Evolutionary conservation across 2,797 vertebrate species (phyloP).

Genomic region (Fistularia commersonii): DNA sequence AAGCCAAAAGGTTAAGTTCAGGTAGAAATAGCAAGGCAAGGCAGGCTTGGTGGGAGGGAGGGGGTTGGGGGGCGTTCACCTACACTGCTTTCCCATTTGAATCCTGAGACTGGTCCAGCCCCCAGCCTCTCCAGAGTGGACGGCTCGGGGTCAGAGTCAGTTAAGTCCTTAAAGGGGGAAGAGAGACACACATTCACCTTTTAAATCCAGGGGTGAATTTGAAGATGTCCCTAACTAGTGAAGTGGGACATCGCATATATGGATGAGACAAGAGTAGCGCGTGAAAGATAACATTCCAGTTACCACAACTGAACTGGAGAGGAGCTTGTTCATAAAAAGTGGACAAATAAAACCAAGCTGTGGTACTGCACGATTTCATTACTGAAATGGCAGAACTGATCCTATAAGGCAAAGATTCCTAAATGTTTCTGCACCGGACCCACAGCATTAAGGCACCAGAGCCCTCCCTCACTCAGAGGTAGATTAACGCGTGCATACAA

Average conservation of each 20-base stretch:
- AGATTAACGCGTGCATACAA: too few species aligned
- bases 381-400: too few species aligned
- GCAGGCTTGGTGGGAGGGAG: conserved; percentile 41
- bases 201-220: conserved; percentile 32
- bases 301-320: too few species aligned
- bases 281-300: not conserved
- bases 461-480: too few species aligned
- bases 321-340: too few species aligned
- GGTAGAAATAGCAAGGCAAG: conserved; percentile 59
- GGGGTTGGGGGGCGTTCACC: conserved; percentile 56
- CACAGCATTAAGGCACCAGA: too few species aligned
- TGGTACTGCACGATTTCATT: too few species aligned
- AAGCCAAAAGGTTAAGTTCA: conserved; percentile 54
- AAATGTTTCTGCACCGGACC: too few species aligned
- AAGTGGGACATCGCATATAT: not conserved
- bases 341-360: too few species aligned
- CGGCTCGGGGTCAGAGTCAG: conserved; percentile 94
- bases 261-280: not conserved
- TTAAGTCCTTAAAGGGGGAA: conserved; percentile 84
- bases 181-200: conserved; percentile 70
- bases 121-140: conserved; percentile 92
- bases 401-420: too few species aligned
- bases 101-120: conserved; percentile 87
- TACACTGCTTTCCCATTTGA: conserved; percentile 94
- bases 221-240: conserved; percentile 6